A percentile compares a stretch with the other conserved stretches of the same genome.
These are phyloP conservation scores for Perizoma affinitatum DNA, from an alignment of 2,888 invertebrate species.

Conservation along the genomic window DNA sequence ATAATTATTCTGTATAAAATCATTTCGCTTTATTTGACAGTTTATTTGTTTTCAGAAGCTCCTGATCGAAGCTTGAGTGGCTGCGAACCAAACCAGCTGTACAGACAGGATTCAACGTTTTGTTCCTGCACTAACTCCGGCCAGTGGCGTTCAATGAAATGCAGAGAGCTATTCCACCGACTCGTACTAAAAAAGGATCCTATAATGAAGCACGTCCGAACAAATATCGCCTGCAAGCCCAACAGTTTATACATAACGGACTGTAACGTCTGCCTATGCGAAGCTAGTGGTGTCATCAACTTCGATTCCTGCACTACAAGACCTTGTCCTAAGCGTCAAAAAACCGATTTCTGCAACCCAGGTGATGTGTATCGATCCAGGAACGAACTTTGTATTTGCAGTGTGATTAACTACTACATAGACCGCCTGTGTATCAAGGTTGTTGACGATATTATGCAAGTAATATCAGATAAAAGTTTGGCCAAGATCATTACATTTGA, in stretches of 20 bases:
- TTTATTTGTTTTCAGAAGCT: slow-evolving; percentile 21
- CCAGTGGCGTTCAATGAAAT: slow-evolving; percentile 54
- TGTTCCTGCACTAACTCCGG: slow-evolving; percentile 55
- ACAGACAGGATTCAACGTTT: slow-evolving; percentile 45
- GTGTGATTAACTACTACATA: slow-evolving; percentile 52
- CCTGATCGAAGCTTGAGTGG: slow-evolving; percentile 20
- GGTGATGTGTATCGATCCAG: slow-evolving; percentile 53
- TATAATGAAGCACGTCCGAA: slow-evolving; percentile 31
- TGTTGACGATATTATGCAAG: slow-evolving; percentile 39
- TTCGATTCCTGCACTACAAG: slow-evolving; percentile 52
- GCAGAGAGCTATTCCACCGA: slow-evolving; percentile 45
- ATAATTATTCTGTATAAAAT: too few species aligned
- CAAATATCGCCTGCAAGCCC: slow-evolving; percentile 50
- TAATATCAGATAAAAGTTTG: slow-evolving; percentile 37
- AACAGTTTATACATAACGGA: slow-evolving; percentile 49
- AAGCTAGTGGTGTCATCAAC: slow-evolving; percentile 40
- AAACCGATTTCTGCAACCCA: slow-evolving; percentile 49
- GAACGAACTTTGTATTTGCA: slow-evolving; percentile 57
- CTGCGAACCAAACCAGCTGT: slow-evolving; percentile 47
- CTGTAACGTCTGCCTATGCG: slow-evolving; percentile 62
- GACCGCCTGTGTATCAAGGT: slow-evolving; percentile 55
- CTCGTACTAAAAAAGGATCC: slow-evolving; percentile 35
- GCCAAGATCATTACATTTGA: slow-evolving; percentile 38
- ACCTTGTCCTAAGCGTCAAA: slow-evolving; percentile 45
- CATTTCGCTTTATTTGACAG: not conserved